These are phyloP conservation scores for Sciurus niger DNA, from an alignment of 2,113 vertebrate genomes.

Conservation along the genomic window DNA sequence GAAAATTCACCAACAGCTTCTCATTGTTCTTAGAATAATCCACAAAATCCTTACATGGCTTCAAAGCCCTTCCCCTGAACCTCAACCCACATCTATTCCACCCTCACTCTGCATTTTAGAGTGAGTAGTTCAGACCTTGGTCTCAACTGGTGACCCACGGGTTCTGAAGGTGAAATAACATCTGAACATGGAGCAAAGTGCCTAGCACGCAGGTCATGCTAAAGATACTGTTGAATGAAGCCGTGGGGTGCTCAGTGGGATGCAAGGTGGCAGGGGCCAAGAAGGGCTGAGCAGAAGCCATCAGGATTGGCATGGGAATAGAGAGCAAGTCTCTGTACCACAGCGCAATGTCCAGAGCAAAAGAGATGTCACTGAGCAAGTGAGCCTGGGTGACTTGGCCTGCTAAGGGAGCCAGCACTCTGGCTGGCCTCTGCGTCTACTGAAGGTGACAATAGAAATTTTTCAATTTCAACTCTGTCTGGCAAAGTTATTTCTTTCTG, in stretches of 20 bases:
- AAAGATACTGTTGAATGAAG: not conserved
- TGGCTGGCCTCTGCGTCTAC: not conserved
- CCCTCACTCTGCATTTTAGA: not conserved
- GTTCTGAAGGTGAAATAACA: not conserved
- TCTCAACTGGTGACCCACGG: not conserved
- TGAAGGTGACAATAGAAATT: not conserved
- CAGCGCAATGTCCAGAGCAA: not conserved
- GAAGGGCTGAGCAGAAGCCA: not conserved
- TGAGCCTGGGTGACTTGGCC: not conserved
- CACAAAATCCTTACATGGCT: not conserved
- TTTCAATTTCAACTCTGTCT: not conserved
- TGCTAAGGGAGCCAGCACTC: not conserved
- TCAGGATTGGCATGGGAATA: not conserved
- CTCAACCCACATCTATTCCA: not conserved
- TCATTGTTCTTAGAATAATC: not conserved
- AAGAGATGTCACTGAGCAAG: not conserved
- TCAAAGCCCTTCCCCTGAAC: not conserved
- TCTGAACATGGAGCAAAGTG: not conserved
- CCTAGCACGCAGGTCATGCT: not conserved
- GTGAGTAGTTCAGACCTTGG: not conserved
- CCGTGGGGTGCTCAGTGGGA: not conserved
- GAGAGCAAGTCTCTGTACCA: not conserved
- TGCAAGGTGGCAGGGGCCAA: not conserved
- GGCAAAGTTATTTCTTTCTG: constrained; percentile 30
- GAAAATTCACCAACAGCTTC: not conserved